Evolutionary conservation across 2,113 vertebrate genomes (phyloP), one percentile per base, ranked within the genome.

Genomic region (Orthonyx spaldingii): DNA sequence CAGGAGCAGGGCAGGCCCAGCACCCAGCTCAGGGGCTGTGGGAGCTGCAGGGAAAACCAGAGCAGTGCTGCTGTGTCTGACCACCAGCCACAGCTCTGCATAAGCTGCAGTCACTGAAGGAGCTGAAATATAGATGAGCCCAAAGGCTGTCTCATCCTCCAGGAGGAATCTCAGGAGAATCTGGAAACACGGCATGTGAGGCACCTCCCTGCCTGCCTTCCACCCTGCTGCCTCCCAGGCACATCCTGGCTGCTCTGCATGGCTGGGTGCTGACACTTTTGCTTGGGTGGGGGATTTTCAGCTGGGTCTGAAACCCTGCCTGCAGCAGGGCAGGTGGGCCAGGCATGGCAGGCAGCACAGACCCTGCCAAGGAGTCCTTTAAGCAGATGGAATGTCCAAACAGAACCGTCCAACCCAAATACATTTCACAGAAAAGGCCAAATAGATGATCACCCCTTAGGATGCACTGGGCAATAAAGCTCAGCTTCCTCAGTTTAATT

Each of bases 91-190:
- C 5, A 26, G 77, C 35, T 44, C 94, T 57, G 22, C 19, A 3
- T 0, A 23, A 86, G n/a, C 86, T n/a, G 53, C 83, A 55, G 37
- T 8, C 8, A 1, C 37, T 23, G 46, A 30, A 89, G 87, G 0
- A 84, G 60, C 3, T 96, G 72, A 95, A 95, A 96, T 95, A 95
- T 74, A 94, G 87, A 91, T 93, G 81, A 96, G 91, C 87, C 81
- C 84, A 81, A 96, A 93, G 84, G 77, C 89, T 89, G 75, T 65
- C 46, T 87, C 81, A 47, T 74, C 69, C 69, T 89, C 14, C 37
- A 70, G 72, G 26, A 91, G 19, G 39, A 81, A 35, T 87, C 91
- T 87, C 93, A 0, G 8, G 91, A 91, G 91, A 27, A 61, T 65
- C 68, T 74, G 89, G 77, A 81, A 71, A 17, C 5, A 28, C 0